phyloP scores from a whole-genome alignment of 2,797 vertebrate genomes.

The Pseudochaenichthys georgianus region DNA sequence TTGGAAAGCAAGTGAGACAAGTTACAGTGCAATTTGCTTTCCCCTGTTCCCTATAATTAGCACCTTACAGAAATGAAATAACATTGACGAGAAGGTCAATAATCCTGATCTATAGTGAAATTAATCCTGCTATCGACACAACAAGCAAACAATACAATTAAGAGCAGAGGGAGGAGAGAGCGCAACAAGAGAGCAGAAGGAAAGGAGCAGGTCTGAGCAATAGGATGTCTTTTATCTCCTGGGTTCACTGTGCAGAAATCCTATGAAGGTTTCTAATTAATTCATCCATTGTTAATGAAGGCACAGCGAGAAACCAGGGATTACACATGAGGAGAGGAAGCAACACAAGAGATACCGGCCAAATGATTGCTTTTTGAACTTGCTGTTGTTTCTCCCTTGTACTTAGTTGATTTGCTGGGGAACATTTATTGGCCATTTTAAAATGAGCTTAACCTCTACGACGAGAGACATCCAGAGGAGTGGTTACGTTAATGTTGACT shows the following conservation, averaged over 20 bases:
- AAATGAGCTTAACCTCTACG: constrained; percentile 52
- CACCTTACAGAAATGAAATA: constrained; percentile 88
- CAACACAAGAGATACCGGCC: constrained; percentile 88
- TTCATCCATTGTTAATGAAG: constrained; percentile 92
- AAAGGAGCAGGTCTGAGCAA: constrained; percentile 74
- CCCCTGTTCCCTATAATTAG: constrained; percentile 87
- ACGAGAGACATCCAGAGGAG: not conserved
- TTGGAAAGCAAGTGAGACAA: constrained; percentile 85
- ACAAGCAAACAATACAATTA: constrained; percentile 88
- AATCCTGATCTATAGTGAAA: constrained; percentile 89
- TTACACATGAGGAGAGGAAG: constrained; percentile 84
- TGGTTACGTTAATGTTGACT: constrained; percentile 30
- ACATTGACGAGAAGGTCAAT: constrained; percentile 88
- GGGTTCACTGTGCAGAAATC: constrained; percentile 87
- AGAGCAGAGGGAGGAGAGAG: constrained; percentile 71
- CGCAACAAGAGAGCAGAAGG: constrained; percentile 48
- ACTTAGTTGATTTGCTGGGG: constrained; percentile 69
- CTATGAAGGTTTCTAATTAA: constrained; percentile 91
- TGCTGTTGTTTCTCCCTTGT: constrained; percentile 72
- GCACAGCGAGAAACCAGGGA: constrained; percentile 81
- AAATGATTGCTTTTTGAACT: constrained; percentile 87
- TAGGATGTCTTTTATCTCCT: constrained; percentile 87
- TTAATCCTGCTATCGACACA: constrained; percentile 88
- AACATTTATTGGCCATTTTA: constrained; percentile 79
- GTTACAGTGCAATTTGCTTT: constrained; percentile 87